Evolutionary conservation across 2,888 invertebrate genomes (phyloP).

Genomic region (Hypena proboscidalis): DNA sequence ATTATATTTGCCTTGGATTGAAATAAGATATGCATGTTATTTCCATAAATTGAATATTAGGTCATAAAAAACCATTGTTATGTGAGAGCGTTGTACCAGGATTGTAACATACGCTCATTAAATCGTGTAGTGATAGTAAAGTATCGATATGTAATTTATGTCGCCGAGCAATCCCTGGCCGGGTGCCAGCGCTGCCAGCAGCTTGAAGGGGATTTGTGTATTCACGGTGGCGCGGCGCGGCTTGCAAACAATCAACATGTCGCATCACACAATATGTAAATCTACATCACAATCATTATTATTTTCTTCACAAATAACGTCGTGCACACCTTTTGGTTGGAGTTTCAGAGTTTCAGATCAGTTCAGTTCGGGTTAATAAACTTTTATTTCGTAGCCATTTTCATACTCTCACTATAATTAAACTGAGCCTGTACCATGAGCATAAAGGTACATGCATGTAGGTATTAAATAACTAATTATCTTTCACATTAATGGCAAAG

Average conservation of each 20-base stretch:
- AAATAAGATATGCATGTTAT: too few relatives aligned
- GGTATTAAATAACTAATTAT: too few relatives aligned
- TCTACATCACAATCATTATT: constrained; percentile 14
- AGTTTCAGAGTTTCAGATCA: too few relatives aligned
- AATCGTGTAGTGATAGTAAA: constrained; percentile 48
- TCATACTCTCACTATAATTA: too few relatives aligned
- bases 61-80: constrained; percentile 17
- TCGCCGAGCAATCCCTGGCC: constrained; percentile 55
- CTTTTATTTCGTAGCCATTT: too few relatives aligned
- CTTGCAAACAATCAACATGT: constrained; percentile 55
- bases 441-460: too few relatives aligned
- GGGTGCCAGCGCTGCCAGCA: constrained; percentile 58
- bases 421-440: too few relatives aligned
- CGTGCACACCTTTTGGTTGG: not conserved
- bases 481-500: too few relatives aligned
- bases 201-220: constrained; percentile 41
- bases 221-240: too few relatives aligned
- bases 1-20: too few relatives aligned
- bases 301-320: not conserved
- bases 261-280: constrained; percentile 36
- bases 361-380: too few relatives aligned
- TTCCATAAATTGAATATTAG: constrained; percentile 9
- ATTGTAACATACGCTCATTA: constrained; percentile 38
- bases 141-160: constrained; percentile 57
- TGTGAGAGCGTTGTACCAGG: constrained; percentile 17